Percentiles rank a stretch among this genome's conserved stretches.
Conservation (phyloP, 2,888 invertebrate genomes). For the Chrysodeixis includens region DNA sequence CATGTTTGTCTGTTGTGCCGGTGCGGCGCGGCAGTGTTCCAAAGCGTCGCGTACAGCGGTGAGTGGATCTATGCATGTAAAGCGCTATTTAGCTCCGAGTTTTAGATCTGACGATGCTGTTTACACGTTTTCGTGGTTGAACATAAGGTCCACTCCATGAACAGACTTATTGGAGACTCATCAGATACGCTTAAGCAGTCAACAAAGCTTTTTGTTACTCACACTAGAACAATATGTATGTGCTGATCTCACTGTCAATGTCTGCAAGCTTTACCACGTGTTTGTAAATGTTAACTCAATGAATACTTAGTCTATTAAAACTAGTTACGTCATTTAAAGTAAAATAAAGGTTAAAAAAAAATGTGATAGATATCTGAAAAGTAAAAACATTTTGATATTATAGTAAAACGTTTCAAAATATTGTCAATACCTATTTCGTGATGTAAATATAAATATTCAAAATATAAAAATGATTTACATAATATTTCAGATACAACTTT, state of each 20-base stretch:
- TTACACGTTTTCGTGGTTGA: slow-evolving; percentile 54
- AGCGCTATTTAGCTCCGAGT: slow-evolving; percentile 52
- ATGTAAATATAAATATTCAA: too few relatives aligned
- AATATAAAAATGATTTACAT: too few relatives aligned
- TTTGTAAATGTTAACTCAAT: neutral
- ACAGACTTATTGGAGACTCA: slow-evolving; percentile 76
- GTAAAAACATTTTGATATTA: neutral
- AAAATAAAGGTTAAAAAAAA: neutral
- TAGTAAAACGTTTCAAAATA: neutral
- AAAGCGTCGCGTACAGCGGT: slow-evolving; percentile 98
- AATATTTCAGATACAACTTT: too few relatives aligned
- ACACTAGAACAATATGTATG: slow-evolving; percentile 52
- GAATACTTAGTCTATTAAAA: neutral
- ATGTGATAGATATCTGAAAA: neutral
- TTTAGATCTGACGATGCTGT: slow-evolving; percentile 33
- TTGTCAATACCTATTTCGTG: too few relatives aligned
- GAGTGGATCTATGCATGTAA: slow-evolving; percentile 91
- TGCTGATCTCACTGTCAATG: slow-evolving; percentile 49
- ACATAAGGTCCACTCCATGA: slow-evolving; percentile 73
- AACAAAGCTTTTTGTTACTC: slow-evolving; percentile 69
- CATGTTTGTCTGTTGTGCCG: slow-evolving; percentile 88
- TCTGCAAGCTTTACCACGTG: slow-evolving; percentile 47
- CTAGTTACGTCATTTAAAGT: neutral
- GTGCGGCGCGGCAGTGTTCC: slow-evolving; percentile 94
- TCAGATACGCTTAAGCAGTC: slow-evolving; percentile 71